Evolutionary conservation across 2,113 vertebrate species (phyloP).

Genomic region (Tonatia bakeri): DNA sequence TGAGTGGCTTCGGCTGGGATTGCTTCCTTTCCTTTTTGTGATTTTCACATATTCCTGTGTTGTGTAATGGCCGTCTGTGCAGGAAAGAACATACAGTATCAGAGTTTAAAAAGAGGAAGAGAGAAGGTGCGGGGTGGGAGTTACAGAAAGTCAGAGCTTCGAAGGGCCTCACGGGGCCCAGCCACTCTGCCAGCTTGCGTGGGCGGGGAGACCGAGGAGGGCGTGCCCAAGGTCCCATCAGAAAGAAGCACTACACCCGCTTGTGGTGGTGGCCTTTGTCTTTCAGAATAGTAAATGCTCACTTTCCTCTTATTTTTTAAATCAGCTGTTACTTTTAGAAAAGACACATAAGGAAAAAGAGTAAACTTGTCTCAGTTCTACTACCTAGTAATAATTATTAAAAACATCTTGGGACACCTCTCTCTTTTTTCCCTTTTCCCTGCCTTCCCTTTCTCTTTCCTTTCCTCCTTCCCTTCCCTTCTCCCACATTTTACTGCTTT

Average conservation of each 20-base stretch:
- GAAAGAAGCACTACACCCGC: not conserved
- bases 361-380: not conserved
- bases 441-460: not conserved
- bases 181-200: rapidly evolving
- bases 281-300: not conserved
- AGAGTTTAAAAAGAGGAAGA: not conserved
- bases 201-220: not conserved
- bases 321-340: not conserved
- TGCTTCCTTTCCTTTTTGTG: not conserved
- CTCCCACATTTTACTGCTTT: not conserved
- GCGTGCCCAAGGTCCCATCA: not conserved
- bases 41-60: not conserved
- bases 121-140: not conserved
- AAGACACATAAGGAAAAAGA: not conserved
- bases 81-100: not conserved
- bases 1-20: not conserved
- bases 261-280: not conserved
- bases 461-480: not conserved
- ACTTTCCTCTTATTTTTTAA: slow-evolving; percentile 7
- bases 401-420: not conserved
- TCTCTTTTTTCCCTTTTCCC: not conserved
- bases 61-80: not conserved
- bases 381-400: not conserved
- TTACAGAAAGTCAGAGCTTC: not conserved
- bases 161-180: not conserved